Conservation (phyloP, 2,888 invertebrate genomes). For the Byasa hedistus region DNA sequence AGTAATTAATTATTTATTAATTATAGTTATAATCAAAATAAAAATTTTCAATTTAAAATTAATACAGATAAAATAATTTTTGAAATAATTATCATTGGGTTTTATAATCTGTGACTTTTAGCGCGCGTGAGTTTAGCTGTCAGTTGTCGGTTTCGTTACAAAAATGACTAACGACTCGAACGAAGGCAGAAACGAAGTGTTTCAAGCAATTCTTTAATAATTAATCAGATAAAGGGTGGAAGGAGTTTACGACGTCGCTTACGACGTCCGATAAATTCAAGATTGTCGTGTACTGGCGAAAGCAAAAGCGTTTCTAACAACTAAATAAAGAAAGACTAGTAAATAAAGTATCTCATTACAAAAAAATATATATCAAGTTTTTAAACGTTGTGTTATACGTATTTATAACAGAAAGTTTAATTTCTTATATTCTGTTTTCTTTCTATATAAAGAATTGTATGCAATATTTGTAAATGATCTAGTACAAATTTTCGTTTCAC, state of each 20-base stretch:
- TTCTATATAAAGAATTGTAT: too few species aligned
- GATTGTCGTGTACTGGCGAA: conserved; percentile 5
- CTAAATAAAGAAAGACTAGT: too few species aligned
- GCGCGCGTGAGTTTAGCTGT: neutral
- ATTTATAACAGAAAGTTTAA: too few species aligned
- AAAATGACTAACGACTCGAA: conserved; percentile 17
- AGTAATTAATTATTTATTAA: neutral
- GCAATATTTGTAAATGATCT: too few species aligned
- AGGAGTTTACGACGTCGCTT: conserved; percentile 2
- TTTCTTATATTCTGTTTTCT: too few species aligned
- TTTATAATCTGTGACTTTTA: neutral
- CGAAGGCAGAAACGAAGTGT: neutral
- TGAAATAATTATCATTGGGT: neutral
- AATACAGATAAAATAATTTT: neutral
- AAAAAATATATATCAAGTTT: too few species aligned
- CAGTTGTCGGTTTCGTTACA: neutral
- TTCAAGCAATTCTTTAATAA: conserved; percentile 30
- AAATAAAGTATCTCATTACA: too few species aligned
- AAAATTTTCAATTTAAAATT: neutral
- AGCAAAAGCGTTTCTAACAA: neutral
- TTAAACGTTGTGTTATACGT: too few species aligned
- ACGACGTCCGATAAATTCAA: neutral
- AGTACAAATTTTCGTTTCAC: too few species aligned
- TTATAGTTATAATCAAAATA: neutral
- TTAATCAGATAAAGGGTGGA: conserved; percentile 13